Base-by-base conservation (phyloP, 1,140 invertebrate species). In the Brachionus manjavacas region DNA sequence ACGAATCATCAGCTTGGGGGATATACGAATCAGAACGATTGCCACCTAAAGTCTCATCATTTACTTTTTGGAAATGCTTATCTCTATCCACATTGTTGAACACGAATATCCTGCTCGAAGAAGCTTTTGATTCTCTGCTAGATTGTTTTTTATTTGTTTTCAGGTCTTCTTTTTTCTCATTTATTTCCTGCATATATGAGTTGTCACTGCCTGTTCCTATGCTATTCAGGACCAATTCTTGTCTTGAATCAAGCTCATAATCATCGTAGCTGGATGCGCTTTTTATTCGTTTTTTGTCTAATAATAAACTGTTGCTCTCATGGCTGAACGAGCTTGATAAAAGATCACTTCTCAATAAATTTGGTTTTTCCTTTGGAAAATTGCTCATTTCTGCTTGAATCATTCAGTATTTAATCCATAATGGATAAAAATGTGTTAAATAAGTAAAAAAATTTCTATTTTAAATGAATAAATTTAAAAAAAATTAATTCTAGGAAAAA, bases 191-290 rank as follows among this genome's bases (percentile, higher is more conserved):
- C n/a, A 72, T 41, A 41, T 72, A 72, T 23, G 72, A 76, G 20
- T 49, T 20, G 25, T 76, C 72, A 76, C 72, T 76, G n/a, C 41
- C 72, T n/a, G 70, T 74, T 39, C 70, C 70, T 28, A 76, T 76
- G 46, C 72, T 76, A n/a, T 76, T 43, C 28, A 76, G 49, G 4
- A 76, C 43, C 11, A 76, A 20, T 20, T 76, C 72, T 76, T 76
- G 39, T 46, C 25, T 76, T 25, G 72, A 76, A 25, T 76, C 72
- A 49, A 49, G 43, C 20, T 76, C 72, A 14, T 25, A 76, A 11
- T 76, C 72, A 11, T 76, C 39, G 49, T 49, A 72, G 16, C 68
- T 72, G n/a, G 68, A 20, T 41, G 31, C 39, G 4, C 68, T 41
- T 72, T 72, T 72, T 20, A 72, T 35, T 7, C 35, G 23, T n/a